phyloP scores from a whole-genome alignment of 2,113 vertebrate genomes.

The Microtus richardsoni region DNA sequence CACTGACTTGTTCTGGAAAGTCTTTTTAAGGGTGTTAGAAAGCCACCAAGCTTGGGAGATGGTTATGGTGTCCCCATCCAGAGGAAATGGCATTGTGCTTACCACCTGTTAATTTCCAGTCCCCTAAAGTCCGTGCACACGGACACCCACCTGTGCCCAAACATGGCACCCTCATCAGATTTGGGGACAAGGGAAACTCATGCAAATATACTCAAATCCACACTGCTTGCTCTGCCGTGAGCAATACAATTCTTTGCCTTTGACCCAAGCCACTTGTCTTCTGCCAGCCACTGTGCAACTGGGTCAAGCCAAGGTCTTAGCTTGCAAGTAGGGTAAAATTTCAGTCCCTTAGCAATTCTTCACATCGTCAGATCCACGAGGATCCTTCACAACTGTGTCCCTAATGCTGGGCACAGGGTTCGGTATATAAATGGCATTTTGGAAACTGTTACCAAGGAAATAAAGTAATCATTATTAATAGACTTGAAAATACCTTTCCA shows the following conservation, averaged over 20 bases:
- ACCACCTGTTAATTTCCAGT: neutral
- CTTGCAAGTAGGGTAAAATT: slow-evolving; percentile 28
- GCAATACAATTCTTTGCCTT: slow-evolving; percentile 43
- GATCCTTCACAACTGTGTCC: neutral
- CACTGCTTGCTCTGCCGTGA: neutral
- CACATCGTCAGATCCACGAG: neutral
- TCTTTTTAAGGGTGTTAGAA: slow-evolving; percentile 33
- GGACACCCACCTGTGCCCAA: neutral
- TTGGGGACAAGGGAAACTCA: neutral
- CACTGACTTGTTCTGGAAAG: neutral
- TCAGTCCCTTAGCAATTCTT: slow-evolving; percentile 8
- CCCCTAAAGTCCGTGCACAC: neutral
- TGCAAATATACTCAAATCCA: neutral
- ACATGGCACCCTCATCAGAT: neutral
- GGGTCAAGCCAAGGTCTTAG: slow-evolving; percentile 46
- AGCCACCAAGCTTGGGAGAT: slow-evolving; percentile 22
- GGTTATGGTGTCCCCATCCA: neutral
- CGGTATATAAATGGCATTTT: slow-evolving; percentile 12
- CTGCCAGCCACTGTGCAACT: slow-evolving; percentile 33
- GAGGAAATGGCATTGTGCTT: slow-evolving; percentile 1
- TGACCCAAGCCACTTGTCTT: slow-evolving; percentile 48
- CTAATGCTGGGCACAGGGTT: neutral
- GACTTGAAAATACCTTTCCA: slow-evolving; percentile 47
- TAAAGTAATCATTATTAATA: slow-evolving; percentile 31
- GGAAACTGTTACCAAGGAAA: slow-evolving; percentile 39